phyloP scores from a whole-genome alignment of 2,888 invertebrate species.

The Teleogryllus oceanicus region DNA sequence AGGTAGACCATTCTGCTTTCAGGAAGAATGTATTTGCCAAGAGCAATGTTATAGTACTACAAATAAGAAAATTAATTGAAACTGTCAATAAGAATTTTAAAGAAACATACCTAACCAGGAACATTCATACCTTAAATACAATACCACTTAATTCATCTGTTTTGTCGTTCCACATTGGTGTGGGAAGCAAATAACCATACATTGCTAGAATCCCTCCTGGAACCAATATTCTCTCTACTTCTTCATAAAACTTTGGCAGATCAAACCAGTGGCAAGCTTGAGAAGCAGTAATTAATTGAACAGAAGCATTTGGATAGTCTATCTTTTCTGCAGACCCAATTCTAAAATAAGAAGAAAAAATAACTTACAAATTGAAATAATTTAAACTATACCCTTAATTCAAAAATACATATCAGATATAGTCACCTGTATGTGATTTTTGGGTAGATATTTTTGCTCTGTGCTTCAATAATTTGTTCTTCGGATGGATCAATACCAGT shows the following conservation, averaged over 20 bases:
- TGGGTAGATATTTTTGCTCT: constrained; percentile 39
- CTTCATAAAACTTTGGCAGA: constrained; percentile 46
- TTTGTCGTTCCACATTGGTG: constrained; percentile 34
- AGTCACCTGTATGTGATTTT: constrained; percentile 43
- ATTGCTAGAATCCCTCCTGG: constrained; percentile 48
- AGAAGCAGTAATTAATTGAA: constrained; percentile 47
- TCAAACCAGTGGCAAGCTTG: constrained; percentile 52
- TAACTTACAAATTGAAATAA: not conserved
- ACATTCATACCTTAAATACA: constrained; percentile 39
- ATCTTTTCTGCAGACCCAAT: constrained; percentile 47
- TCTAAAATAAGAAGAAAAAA: constrained; percentile 34
- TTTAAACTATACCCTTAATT: too few species aligned
- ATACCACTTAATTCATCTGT: constrained; percentile 37
- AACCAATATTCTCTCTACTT: constrained; percentile 47
- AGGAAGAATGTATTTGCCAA: constrained; percentile 39
- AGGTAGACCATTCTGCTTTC: constrained; percentile 41
- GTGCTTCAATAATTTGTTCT: constrained; percentile 47
- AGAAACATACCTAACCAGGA: not conserved
- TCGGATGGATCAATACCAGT: constrained; percentile 49
- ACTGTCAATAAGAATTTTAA: constrained; percentile 21
- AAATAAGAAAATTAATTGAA: constrained; percentile 27
- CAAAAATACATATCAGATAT: too few species aligned
- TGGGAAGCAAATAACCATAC: constrained; percentile 41
- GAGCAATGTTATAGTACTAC: constrained; percentile 39
- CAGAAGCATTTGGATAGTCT: constrained; percentile 41